Evolutionary conservation across 2,113 vertebrate genomes (phyloP), one percentile per base, ranked within the genome.

Genomic region (Petrocephalus zakoni): DNA sequence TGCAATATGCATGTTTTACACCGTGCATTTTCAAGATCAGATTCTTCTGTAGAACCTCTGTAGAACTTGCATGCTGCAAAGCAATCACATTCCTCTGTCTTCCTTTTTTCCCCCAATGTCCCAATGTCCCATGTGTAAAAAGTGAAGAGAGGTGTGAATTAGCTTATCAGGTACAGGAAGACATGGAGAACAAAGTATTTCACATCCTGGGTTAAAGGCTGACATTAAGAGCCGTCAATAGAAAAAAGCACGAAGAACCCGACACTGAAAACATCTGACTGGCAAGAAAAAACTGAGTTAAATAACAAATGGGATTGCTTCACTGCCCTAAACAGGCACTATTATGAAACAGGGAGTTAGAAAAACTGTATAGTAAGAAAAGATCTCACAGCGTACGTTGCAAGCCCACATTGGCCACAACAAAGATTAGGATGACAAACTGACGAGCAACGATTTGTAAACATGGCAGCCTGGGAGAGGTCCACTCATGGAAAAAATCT

Each of bases 1-100:
- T 46, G 86, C 58, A 56, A 89, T 91, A 93, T 93, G 93, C 93
- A 95, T 94, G 94, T 94, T 94, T 95, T 93, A 94, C 92, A 89
- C 91, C 85, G 91, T 93, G 91, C 93, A 91, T 92, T 91, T 91
- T 55, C 34, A 13, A 29, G 93, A 92, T 83, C 89, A 89, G 92
- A 93, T 94, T 94, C 93, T 93, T 93, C 2, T 22, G 4, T 29
- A 21, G 13, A 46, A 46, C 56, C 5, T 22, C 2, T 22, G 4
- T 29, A 21, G 13, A 46, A 46, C 56, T 22, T 22, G n/a, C n/a
- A 61, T 61, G 2, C 42, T 7, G 34, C 15, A 19, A 81, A 81
- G 75, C 19, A 21, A 81, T 78, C 19, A 47, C 78, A 82, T 46
- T 83, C 61, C 29, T 75, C 68, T 82, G 42, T 82, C 34, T 83